A percentile compares a stretch with the other conserved stretches of the same genome.
Evolutionary conservation across 1,140 invertebrate species (phyloP).

Genomic region (Coelopa frigida): DNA sequence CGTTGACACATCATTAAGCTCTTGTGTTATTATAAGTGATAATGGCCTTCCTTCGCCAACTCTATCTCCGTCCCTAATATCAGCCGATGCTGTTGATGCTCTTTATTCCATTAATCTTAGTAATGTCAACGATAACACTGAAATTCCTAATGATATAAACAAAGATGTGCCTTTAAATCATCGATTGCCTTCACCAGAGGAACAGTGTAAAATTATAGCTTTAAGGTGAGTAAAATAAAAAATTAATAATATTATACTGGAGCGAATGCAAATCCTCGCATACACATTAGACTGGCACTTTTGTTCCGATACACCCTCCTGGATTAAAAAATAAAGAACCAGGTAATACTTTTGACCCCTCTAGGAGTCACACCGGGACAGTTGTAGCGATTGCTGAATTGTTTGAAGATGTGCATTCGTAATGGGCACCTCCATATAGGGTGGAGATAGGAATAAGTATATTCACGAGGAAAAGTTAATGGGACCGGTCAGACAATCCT

Average conservation of each 20-base stretch:
- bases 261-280: not conserved
- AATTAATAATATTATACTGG: not conserved
- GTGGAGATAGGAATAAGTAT: no score
- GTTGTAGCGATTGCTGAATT: no score
- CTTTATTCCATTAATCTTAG: slow-evolving; percentile 33
- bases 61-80: slow-evolving; percentile 42
- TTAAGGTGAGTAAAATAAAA: slow-evolving; percentile 56
- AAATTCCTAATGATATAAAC: slow-evolving; percentile 43
- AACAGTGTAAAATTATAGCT: slow-evolving; percentile 69
- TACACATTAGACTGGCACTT: no score
- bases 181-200: slow-evolving; percentile 73
- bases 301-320: no score
- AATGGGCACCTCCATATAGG: no score
- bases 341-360: no score
- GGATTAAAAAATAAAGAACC: no score
- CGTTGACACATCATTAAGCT: slow-evolving; percentile 41
- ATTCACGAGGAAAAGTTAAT: no score
- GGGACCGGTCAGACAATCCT: no score
- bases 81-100: slow-evolving; percentile 38
- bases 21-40: slow-evolving; percentile 37
- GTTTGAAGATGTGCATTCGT: no score
- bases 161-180: slow-evolving; percentile 70
- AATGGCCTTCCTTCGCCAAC: slow-evolving; percentile 38
- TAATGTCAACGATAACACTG: slow-evolving; percentile 31
- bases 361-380: no score